Percentiles rank a stretch among this genome's conserved stretches.
Evolutionary conservation across 1,140 invertebrate genomes (phyloP).

Genomic region (Drosophila varians): DNA sequence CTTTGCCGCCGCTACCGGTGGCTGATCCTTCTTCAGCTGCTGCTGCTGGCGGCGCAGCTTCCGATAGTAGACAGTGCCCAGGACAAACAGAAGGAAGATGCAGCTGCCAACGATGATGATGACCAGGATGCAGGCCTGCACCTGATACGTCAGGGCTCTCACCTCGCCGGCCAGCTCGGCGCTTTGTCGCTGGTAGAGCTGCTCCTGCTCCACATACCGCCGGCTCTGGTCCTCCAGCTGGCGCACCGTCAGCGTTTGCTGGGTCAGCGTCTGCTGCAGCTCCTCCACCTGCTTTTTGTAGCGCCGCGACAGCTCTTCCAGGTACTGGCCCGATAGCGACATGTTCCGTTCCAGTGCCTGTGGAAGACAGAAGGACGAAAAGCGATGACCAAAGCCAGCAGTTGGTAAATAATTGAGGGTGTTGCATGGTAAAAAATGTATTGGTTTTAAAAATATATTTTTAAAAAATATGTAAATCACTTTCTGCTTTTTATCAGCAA

Average conservation of each 20-base stretch:
- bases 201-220: slow-evolving; percentile 88
- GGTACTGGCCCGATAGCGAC: slow-evolving; percentile 96
- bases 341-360: slow-evolving; percentile 97
- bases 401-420: slow-evolving; percentile 19
- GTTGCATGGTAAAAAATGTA: slow-evolving; percentile 9
- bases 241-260: slow-evolving; percentile 91
- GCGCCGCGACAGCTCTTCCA: slow-evolving; percentile 96
- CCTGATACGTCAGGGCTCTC: slow-evolving; percentile 84
- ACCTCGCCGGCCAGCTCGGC: slow-evolving; percentile 86
- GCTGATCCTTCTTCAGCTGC: slow-evolving; percentile 39
- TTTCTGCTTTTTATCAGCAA: no score
- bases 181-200: slow-evolving; percentile 87
- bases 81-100: slow-evolving; percentile 68
- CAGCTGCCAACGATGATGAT: slow-evolving; percentile 74
- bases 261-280: slow-evolving; percentile 93
- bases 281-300: slow-evolving; percentile 99
- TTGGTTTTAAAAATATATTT: no score
- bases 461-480: no score
- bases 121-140: slow-evolving; percentile 73
- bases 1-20: slow-evolving; percentile 3
- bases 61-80: slow-evolving; percentile 73
- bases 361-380: slow-evolving; percentile 63
- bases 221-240: slow-evolving; percentile 90
- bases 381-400: slow-evolving; percentile 15
- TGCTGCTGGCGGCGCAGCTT: slow-evolving; percentile 59